A percentile compares a stretch with the other conserved stretches of the same genome.
Conservation (phyloP, 2,797 vertebrate species). For the Amblyraja radiata region DNA sequence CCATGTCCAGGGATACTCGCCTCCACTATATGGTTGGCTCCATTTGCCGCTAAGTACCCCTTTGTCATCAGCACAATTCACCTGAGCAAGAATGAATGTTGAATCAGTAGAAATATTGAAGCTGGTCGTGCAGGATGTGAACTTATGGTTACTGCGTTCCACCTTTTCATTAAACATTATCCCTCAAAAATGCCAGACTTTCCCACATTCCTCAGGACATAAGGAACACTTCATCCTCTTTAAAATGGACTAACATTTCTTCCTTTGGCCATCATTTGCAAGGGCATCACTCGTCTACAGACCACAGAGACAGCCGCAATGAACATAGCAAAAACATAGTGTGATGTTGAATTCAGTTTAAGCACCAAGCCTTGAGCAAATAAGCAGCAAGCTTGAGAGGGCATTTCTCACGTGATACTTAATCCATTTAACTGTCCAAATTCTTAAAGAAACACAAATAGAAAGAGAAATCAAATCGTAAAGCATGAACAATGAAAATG, state of each 20-base stretch:
- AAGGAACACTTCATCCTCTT: too few relatives aligned
- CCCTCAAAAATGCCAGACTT: background rate
- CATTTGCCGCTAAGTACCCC: slow-evolving; percentile 52
- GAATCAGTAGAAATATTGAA: background rate
- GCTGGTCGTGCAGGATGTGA: too few relatives aligned
- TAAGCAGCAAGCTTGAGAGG: background rate
- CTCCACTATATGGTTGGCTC: fast-evolving
- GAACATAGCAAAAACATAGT: background rate
- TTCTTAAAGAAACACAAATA: background rate
- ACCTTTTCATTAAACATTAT: background rate
- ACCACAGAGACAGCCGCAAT: too few relatives aligned
- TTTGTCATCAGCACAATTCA: slow-evolving; percentile 53
- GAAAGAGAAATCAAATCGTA: background rate
- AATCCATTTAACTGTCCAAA: background rate
- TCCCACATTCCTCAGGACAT: background rate
- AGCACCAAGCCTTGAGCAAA: background rate
- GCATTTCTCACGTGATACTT: background rate
- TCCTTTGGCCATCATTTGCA: background rate
- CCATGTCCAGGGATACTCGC: slow-evolving; percentile 52
- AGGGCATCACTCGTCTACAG: background rate
- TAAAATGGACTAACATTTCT: too few relatives aligned
- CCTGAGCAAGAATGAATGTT: slow-evolving; percentile 48
- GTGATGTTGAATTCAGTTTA: background rate
- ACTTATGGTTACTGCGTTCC: background rate
- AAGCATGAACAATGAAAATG: background rate